Evolutionary conservation across 2,888 invertebrate species (phyloP).

Genomic region (Acanthosepion esculentum): DNA sequence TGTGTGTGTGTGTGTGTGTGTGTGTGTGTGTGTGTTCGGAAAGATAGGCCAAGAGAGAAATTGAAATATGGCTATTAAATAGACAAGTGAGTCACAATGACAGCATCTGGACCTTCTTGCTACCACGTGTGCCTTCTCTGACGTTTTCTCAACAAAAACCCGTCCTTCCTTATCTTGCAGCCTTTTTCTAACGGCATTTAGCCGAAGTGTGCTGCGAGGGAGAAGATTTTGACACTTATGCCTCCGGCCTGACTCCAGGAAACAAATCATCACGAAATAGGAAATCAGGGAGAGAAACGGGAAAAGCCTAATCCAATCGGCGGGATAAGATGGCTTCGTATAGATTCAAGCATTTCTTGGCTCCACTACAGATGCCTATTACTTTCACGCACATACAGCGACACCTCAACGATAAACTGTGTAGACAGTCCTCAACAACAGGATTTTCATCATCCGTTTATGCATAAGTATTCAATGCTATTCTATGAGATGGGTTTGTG

Average conservation of each 20-base stretch:
- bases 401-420: not conserved
- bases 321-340: not conserved
- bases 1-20: not conserved
- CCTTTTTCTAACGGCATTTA: not conserved
- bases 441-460: too few species aligned
- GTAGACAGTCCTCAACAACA: too few species aligned
- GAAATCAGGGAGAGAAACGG: slow-evolving; percentile 1
- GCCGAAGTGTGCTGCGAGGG: not conserved
- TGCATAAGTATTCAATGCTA: too few species aligned
- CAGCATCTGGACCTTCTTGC: not conserved
- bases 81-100: not conserved
- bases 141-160: not conserved
- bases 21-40: not conserved
- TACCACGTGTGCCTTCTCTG: not conserved
- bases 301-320: not conserved
- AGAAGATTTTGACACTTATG: not conserved
- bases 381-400: not conserved
- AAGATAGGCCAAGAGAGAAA: not conserved
- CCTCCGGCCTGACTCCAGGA: not conserved
- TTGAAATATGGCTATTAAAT: not conserved
- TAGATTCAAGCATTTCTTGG: not conserved
- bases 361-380: not conserved
- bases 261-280: not conserved
- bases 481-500: too few species aligned
- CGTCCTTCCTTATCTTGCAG: not conserved